A percentile compares a stretch with the other conserved stretches of the same genome.
Evolutionary conservation across 2,797 vertebrate genomes (phyloP).

Genomic region (Carapus acus): DNA sequence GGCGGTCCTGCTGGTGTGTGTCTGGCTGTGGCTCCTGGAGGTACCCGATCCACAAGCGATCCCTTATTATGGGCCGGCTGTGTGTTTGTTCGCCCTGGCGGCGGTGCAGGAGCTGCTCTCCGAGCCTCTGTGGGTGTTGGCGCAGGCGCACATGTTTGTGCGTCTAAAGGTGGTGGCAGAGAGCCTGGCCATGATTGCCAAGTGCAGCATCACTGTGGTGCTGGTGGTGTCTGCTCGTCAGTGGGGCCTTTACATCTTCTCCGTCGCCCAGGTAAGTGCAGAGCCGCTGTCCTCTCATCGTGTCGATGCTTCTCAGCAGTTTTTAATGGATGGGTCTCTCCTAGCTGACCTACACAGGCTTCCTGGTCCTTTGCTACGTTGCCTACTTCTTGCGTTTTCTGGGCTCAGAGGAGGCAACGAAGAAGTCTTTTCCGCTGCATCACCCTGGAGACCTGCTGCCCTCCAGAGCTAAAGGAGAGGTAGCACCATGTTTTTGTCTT

Average conservation of each 20-base stretch:
- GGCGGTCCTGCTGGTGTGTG: conserved; percentile 77
- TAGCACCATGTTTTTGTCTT: conserved; percentile 39
- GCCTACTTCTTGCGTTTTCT: conserved; percentile 82
- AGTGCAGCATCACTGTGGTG: conserved; percentile 80
- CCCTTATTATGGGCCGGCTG: conserved; percentile 84
- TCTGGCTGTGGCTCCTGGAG: conserved; percentile 89
- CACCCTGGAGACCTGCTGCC: conserved; percentile 79
- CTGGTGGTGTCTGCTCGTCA: conserved; percentile 80
- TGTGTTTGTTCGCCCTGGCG: conserved; percentile 83
- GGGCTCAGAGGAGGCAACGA: conserved; percentile 77
- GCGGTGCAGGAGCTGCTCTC: conserved; percentile 87
- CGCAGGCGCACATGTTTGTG: conserved; percentile 91
- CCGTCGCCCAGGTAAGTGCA: conserved; percentile 81
- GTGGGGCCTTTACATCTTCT: conserved; percentile 93
- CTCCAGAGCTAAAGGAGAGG: conserved; percentile 69
- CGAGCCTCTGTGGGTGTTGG: conserved; percentile 92
- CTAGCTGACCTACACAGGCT: conserved; percentile 82
- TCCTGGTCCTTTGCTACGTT: conserved; percentile 82
- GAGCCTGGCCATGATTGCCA: conserved; percentile 85
- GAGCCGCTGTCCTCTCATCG: no score
- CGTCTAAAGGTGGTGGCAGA: conserved; percentile 90
- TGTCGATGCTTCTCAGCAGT: background rate
- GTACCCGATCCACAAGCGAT: conserved; percentile 77
- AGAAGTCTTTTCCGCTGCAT: conserved; percentile 79
- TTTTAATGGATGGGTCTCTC: conserved; percentile 12